Evolutionary conservation across 2,888 invertebrate genomes (phyloP), one percentile per base, ranked within the genome.

Genomic region (Dolomedes plantarius): DNA sequence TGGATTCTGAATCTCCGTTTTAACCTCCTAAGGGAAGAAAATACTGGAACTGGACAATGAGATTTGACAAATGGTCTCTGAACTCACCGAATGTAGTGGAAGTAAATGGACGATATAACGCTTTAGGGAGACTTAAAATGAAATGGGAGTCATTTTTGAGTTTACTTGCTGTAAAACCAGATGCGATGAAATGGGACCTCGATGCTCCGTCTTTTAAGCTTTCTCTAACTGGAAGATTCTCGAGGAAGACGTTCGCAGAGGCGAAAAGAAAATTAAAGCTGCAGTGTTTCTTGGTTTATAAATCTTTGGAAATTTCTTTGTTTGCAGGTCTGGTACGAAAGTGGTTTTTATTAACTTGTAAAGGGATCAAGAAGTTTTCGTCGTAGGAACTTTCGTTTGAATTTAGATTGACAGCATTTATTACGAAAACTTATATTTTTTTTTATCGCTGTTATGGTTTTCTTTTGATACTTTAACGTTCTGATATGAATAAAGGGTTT

Each of bases 61-160:
- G 77, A 29, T 77, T 82, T 83, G 83, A 83, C 83, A 83, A 83
- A 83, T 83, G 83, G 72, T 77, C 72, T 83, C 67, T 67, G 72
- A 83, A 83, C 77, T 36, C 46, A 68, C 32, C 83, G 77, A 83
- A 83, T 83, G 77, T 83, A 83, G 71, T 72, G 77, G 83, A 77
- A 83, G 67, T 72, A 71, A 72, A 83, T 72, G 83, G 83, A 67
- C 83, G 77, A 77, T 83, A 65, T 77, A 77, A 72, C 83, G 73
- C 77, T 83, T 83, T 83, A 83, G 83, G 41, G 72, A 72, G 83
- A 83, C 77, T 83, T 83, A 83, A 46, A 65, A 46, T 23, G 76
- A 69, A 83, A 83, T 83, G 76, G 83, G 72, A 77, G 76, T 83
- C 83, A 83, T 83, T 83, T 83, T 72, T 83, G 83, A 77, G 65